A percentile compares a stretch with the other conserved stretches of the same genome.
phyloP scores from a whole-genome alignment of 2,113 vertebrate species.

The Dendropsophus ebraccatus region DNA sequence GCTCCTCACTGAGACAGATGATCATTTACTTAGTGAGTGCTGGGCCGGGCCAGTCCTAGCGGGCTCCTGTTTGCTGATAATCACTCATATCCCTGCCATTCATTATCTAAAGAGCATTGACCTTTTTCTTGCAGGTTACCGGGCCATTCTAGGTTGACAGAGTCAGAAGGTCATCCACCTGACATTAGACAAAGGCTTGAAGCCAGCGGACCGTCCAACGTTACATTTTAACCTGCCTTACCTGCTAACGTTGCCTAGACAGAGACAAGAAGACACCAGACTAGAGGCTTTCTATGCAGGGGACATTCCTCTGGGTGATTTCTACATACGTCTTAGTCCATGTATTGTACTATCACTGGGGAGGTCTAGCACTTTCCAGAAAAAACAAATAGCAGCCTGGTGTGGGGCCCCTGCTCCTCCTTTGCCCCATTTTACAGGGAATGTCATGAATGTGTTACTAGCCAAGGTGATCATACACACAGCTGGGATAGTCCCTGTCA shows the following conservation, averaged over 20 bases:
- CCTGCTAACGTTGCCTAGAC: not conserved
- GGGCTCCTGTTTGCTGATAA: slow-evolving; percentile 19
- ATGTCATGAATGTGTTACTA: slow-evolving; percentile 24
- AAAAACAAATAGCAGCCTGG: slow-evolving; percentile 9
- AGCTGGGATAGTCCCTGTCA: not conserved
- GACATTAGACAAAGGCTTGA: not conserved
- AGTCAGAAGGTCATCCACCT: slow-evolving; percentile 16
- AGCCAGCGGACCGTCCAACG: not conserved
- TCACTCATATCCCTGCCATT: slow-evolving; percentile 14
- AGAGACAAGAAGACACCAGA: not conserved
- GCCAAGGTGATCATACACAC: slow-evolving; percentile 10
- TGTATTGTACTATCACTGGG: not conserved
- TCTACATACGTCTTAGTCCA: not conserved
- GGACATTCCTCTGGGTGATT: not conserved
- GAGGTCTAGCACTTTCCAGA: slow-evolving; percentile 26
- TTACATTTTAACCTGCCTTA: not conserved
- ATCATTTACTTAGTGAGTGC: slow-evolving; percentile 8
- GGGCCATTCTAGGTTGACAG: not conserved
- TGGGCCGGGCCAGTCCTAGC: not conserved
- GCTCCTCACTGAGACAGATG: not conserved
- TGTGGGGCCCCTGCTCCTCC: slow-evolving; percentile 19
- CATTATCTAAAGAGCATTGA: slow-evolving; percentile 29
- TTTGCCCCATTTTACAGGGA: slow-evolving; percentile 10
- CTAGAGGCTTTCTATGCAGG: not conserved
- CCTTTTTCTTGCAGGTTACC: slow-evolving; percentile 5